These are phyloP conservation scores for Anser brachyrhynchus DNA, from an alignment of 2,113 vertebrate genomes.

Conservation along the genomic window DNA sequence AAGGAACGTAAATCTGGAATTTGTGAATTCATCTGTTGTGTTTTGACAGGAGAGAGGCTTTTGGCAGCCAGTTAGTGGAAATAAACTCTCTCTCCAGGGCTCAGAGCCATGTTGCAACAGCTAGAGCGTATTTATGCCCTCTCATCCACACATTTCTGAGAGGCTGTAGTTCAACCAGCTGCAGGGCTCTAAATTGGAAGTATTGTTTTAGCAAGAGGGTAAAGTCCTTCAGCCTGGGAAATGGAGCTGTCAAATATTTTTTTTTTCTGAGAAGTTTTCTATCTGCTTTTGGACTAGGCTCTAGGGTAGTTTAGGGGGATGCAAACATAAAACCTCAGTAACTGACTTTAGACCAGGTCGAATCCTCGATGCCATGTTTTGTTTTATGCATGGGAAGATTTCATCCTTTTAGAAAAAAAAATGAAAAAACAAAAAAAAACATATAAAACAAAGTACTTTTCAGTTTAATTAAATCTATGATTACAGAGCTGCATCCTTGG, in stretches of 20 bases:
- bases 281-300: background rate
- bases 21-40: conserved; percentile 35
- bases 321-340: background rate
- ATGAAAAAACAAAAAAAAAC: accelerated
- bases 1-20: conserved; percentile 26
- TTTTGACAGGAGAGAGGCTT: conserved; percentile 37
- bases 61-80: conserved; percentile 43
- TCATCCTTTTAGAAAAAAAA: background rate
- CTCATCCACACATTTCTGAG: background rate
- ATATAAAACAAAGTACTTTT: background rate
- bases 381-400: background rate
- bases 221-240: background rate
- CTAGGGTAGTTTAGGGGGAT: background rate
- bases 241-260: background rate
- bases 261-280: background rate
- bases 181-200: conserved; percentile 1
- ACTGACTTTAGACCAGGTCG: background rate
- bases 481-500: background rate
- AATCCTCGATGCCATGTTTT: background rate
- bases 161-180: background rate
- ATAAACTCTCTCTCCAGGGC: conserved; percentile 40
- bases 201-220: background rate
- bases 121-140: conserved; percentile 16
- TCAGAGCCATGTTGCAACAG: conserved; percentile 37
- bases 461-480: conserved; percentile 4